Conservation (phyloP, 1,140 invertebrate genomes). For the Drosophila sulfurigaster region DNA sequence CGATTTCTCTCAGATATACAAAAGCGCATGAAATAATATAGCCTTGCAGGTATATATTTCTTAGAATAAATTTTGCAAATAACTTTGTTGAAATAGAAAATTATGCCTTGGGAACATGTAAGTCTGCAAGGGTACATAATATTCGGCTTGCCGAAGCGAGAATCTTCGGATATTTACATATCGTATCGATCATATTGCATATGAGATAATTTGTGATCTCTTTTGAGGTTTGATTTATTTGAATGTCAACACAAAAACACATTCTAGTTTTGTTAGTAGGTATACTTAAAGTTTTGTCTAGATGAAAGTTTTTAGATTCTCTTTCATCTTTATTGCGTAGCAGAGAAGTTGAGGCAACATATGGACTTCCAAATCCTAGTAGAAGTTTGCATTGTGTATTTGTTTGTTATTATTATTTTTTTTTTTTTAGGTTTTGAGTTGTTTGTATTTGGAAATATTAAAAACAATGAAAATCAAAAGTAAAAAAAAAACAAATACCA, state of each 20-base stretch:
- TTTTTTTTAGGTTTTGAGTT: constrained; percentile 44
- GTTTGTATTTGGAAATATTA: constrained; percentile 46
- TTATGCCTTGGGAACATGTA: not conserved
- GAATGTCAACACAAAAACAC: constrained; percentile 67
- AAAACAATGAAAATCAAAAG: constrained; percentile 67
- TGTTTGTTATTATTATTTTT: constrained; percentile 26
- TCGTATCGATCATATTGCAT: not conserved
- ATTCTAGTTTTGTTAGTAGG: constrained; percentile 69
- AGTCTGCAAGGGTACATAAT: constrained; percentile 30
- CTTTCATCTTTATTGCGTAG: constrained; percentile 84
- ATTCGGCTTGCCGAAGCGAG: constrained; percentile 22
- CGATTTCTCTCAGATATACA: not conserved
- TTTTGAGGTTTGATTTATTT: constrained; percentile 48
- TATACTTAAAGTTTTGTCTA: constrained; percentile 84
- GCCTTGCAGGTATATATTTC: constrained; percentile 19
- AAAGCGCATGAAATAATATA: constrained; percentile 20
- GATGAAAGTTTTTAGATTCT: constrained; percentile 85
- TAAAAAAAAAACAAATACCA: constrained; percentile 60
- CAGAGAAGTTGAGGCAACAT: constrained; percentile 76
- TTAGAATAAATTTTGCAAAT: not conserved
- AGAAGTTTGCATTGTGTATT: constrained; percentile 58
- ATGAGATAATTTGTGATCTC: constrained; percentile 26
- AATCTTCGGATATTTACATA: constrained; percentile 1
- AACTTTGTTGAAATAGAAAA: not conserved
- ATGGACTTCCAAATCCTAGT: constrained; percentile 84